These are phyloP conservation scores for Drosophila merina DNA, from an alignment of 2,888 invertebrate species.

Conservation along the genomic window DNA sequence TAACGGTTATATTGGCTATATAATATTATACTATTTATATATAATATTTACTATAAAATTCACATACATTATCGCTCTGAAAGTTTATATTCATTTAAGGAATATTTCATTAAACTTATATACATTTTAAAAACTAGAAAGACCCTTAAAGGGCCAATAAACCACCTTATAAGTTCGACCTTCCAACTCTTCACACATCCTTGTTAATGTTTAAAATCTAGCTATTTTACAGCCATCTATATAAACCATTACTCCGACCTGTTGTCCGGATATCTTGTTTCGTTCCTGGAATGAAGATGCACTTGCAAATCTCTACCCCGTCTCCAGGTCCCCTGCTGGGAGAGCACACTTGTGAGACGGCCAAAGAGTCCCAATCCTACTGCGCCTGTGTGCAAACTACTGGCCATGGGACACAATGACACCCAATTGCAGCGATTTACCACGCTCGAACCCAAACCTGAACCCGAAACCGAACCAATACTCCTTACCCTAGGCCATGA, in stretches of 20 bases:
- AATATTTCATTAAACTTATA: too few species aligned
- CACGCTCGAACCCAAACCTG: constrained; percentile 24
- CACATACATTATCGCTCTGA: too few species aligned
- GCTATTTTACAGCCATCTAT: background rate
- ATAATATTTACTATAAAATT: too few species aligned
- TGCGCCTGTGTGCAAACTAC: constrained; percentile 73
- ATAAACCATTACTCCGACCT: background rate
- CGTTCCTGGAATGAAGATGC: constrained; percentile 53
- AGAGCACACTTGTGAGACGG: constrained; percentile 19
- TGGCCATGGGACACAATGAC: constrained; percentile 62
- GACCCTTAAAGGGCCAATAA: background rate
- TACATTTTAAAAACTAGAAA: background rate
- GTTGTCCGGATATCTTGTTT: constrained; percentile 16
- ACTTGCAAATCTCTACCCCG: constrained; percentile 18
- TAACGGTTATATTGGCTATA: too few species aligned
- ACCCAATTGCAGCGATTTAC: constrained; percentile 41
- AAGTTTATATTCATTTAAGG: too few species aligned
- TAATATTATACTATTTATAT: too few species aligned
- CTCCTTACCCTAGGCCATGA: constrained; percentile 49
- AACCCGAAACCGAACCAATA: constrained; percentile 9
- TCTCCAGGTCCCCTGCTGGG: constrained; percentile 25
- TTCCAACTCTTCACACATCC: background rate
- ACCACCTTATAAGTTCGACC: background rate
- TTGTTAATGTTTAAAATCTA: background rate
- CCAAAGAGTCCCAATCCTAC: constrained; percentile 24